Evolutionary conservation across 2,888 invertebrate species (phyloP).

Genomic region (Crematogaster levior): DNA sequence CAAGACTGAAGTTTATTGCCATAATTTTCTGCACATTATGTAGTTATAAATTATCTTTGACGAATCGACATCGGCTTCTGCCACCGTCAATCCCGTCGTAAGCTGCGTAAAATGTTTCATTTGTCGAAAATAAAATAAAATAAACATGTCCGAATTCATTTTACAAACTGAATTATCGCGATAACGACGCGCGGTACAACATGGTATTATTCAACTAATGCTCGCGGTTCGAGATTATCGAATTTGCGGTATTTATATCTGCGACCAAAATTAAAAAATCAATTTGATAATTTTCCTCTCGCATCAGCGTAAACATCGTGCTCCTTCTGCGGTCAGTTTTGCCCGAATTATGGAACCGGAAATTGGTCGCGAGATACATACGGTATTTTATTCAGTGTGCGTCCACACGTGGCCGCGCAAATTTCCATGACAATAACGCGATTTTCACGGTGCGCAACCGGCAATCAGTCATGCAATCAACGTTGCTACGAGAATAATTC

Average conservation of each 20-base stretch:
- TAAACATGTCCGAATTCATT: background rate
- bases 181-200: background rate
- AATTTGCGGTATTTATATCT: slow-evolving; percentile 21
- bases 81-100: background rate
- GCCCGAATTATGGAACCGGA: slow-evolving; percentile 22
- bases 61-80: background rate
- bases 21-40: background rate
- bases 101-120: background rate
- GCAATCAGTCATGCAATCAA: slow-evolving; percentile 44
- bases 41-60: background rate
- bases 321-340: slow-evolving; percentile 8
- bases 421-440: slow-evolving; percentile 40
- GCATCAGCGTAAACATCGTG: background rate
- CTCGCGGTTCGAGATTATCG: background rate
- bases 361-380: slow-evolving; percentile 33
- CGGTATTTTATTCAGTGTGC: slow-evolving; percentile 42
- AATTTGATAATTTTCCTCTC: slow-evolving; percentile 36
- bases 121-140: background rate
- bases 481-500: slow-evolving; percentile 38
- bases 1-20: no score
- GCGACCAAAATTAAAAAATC: slow-evolving; percentile 34
- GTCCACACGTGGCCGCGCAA: slow-evolving; percentile 9
- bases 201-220: slow-evolving; percentile 5
- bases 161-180: background rate
- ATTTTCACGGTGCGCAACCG: slow-evolving; percentile 31